Evolutionary conservation across 2,113 vertebrate species (phyloP).

Genomic region (Entomyzon cyanotis): DNA sequence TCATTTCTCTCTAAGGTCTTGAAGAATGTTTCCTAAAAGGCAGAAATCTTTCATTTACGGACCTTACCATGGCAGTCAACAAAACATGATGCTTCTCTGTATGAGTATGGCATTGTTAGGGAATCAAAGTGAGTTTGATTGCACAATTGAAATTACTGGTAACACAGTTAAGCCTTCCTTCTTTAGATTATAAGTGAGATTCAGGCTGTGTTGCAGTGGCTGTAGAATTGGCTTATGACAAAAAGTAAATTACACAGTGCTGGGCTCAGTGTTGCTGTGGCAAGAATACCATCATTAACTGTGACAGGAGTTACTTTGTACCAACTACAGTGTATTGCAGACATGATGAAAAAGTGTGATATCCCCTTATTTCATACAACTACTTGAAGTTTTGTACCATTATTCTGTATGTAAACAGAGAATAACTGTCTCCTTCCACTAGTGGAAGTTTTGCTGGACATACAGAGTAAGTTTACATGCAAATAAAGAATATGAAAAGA

Average conservation of each 20-base stretch:
- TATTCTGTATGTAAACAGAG: neutral
- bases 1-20: neutral
- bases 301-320: neutral
- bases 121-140: neutral
- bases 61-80: neutral
- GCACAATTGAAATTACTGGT: neutral
- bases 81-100: neutral
- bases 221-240: neutral
- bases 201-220: neutral
- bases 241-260: neutral
- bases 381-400: neutral
- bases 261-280: neutral
- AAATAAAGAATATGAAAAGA: neutral
- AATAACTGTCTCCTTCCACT: neutral
- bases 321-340: neutral
- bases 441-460: neutral
- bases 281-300: neutral
- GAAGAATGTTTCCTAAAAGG: neutral
- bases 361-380: neutral
- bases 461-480: neutral
- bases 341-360: neutral
- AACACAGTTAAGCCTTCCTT: neutral
- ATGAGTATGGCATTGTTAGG: neutral
- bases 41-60: neutral
- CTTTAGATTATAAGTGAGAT: neutral